Conservation (phyloP, 1,140 invertebrate species). For the Diuraphis noxia region DNA sequence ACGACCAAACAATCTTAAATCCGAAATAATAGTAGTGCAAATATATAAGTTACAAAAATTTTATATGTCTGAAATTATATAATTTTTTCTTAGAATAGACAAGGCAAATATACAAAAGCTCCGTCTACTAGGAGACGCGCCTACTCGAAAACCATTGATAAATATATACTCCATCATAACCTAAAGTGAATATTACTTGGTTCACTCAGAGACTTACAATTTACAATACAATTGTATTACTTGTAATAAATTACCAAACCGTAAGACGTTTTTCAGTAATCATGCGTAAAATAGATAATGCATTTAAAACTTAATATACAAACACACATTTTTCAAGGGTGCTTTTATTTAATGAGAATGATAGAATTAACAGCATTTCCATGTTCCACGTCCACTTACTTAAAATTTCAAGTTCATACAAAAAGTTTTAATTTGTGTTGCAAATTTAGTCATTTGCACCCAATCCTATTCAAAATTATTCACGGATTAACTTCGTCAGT, state of each 20-base stretch:
- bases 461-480: neutral
- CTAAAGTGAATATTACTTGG: neutral
- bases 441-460: neutral
- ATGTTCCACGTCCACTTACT: neutral
- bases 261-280: neutral
- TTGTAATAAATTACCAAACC: neutral
- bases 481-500: neutral
- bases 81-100: neutral
- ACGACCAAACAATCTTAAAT: neutral
- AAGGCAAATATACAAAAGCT: neutral
- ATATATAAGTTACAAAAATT: neutral
- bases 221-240: neutral
- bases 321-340: neutral
- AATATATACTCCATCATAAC: neutral
- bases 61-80: neutral
- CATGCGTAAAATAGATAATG: neutral
- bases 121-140: no score
- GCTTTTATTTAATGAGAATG: neutral
- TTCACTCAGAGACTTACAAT: neutral
- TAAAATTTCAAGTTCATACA: neutral
- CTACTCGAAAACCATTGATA: neutral
- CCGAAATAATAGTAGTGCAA: neutral
- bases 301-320: neutral
- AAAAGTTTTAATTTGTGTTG: neutral
- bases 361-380: neutral